Percentiles rank a stretch among this genome's conserved stretches.
Evolutionary conservation across 2,888 invertebrate species (phyloP).

Genomic region (Dryocosmus kuriphilus): DNA sequence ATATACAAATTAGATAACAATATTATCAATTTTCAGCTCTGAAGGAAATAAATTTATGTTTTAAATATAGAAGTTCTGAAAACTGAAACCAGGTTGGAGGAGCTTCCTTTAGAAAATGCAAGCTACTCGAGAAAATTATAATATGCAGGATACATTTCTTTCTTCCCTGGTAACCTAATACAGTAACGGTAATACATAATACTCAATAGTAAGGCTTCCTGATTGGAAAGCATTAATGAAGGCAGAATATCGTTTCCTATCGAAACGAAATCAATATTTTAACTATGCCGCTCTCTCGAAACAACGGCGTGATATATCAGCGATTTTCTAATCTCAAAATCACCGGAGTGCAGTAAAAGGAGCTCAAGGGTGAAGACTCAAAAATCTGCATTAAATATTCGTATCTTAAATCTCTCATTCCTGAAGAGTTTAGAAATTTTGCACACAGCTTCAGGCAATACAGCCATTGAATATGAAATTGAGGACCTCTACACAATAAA

Average conservation of each 20-base stretch:
- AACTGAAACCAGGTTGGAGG: not conserved
- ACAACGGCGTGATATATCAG: constrained; percentile 17
- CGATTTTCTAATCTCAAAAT: constrained; percentile 30
- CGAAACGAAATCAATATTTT: constrained; percentile 35
- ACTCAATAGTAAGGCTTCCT: constrained; percentile 28
- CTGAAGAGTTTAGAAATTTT: not conserved
- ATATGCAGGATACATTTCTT: not conserved
- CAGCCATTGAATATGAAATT: not conserved
- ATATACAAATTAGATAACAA: not conserved
- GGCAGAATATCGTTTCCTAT: constrained; percentile 30
- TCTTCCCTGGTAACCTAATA: constrained; percentile 27
- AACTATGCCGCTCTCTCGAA: constrained; percentile 19
- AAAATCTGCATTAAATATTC: not conserved
- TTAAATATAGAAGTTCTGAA: not conserved
- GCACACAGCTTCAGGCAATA: not conserved
- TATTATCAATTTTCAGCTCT: not conserved
- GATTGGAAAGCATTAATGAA: constrained; percentile 39
- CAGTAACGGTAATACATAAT: constrained; percentile 22
- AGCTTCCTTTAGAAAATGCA: not conserved
- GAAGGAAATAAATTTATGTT: constrained; percentile 9
- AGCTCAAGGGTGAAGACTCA: constrained; percentile 15
- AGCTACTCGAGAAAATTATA: constrained; percentile 22
- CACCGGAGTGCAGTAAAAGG: not conserved
- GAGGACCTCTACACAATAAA: not conserved
- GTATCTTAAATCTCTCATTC: not conserved